These are phyloP conservation scores for Xenopus tropicalis DNA, from an alignment of 2,113 vertebrate genomes.

Conservation along the genomic window UCB_Xtro_10.0 CM004447.2:124482001-124482500, in stretches of 20 bases:
- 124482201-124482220: background rate
- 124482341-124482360: constrained; percentile 21
- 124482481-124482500: background rate
- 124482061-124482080: background rate
- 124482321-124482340: constrained; percentile 21
- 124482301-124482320: constrained; percentile 8
- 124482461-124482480: background rate
- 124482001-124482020: too few species aligned
- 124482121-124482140: background rate
- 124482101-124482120: background rate
- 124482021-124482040: too few species aligned
- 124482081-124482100: background rate
- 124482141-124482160: background rate
- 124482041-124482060: background rate
- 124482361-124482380: constrained; percentile 21
- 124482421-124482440: constrained; percentile 19
- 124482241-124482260: constrained; percentile 7
- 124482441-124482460: background rate
- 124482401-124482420: constrained; percentile 25
- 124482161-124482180: background rate
- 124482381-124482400: constrained; percentile 14
- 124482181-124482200: background rate
- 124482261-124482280: constrained; percentile 17
- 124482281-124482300: background rate
- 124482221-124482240: background rate